Base-by-base conservation (phyloP, 2,888 invertebrate genomes). In the Lithophane ornitopus region DNA sequence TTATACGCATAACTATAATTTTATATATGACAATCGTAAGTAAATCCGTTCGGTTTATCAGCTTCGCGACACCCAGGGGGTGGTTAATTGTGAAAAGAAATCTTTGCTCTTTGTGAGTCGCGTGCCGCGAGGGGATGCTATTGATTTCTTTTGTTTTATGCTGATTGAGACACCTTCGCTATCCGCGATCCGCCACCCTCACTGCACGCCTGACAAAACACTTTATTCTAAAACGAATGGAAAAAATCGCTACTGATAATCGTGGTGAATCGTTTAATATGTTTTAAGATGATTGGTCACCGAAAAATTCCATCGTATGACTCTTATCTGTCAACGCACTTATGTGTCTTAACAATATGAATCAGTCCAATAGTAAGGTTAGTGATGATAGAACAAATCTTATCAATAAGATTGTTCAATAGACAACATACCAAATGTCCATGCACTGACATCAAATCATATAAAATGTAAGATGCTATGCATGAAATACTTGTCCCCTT, bases 111-210 rank as follows among this genome's bases (percentile, higher is more conserved):
- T 96, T 96, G 96, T 95, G 95, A 95, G 96, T 91, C 92, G 91
- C 92, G 91, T 89, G 88, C 88, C 87, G 88, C 90, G 90, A 92
- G 90, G 95, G 94, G 93, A 90, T 77, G 83, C 94, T 96, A 96
- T 96, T 96, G 96, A 96, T 96, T 96, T 96, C 96, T 96, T 96
- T 96, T 96, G 96, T 96, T 96, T 96, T 96, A 96, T 96, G 96
- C 96, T 96, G 96, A 96, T 96, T 96, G 96, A 95, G 96, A 96
- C 96, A 96, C 96, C 96, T 96, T 95, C 92, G 93, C 92, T 92
- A 92, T 92, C 91, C 92, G 92, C 92, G 93, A 90, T 87, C 89
- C 88, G 88, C 93, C 91, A 92, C 94, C 94, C 92, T 92, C 86
- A 62, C 82, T 89, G 91, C 89, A 94, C 94, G 95, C 94, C 92